phyloP scores from a whole-genome alignment of 2,888 invertebrate species.

The Bugula neritina region DNA sequence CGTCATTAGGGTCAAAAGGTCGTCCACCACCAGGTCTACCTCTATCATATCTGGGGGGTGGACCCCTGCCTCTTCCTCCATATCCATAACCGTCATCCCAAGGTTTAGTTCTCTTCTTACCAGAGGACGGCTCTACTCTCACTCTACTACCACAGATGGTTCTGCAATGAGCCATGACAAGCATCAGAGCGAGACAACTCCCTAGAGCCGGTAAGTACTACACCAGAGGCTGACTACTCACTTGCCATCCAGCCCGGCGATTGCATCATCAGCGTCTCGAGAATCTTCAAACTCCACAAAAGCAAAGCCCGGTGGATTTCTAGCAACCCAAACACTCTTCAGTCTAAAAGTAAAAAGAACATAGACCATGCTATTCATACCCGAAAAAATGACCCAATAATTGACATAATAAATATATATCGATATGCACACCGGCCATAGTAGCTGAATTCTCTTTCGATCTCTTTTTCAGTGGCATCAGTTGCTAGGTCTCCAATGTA shows the following conservation, averaged over 20 bases:
- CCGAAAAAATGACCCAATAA: not conserved
- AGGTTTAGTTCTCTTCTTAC: conserved; percentile 7
- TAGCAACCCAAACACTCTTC: conserved; percentile 48
- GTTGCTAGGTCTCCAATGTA: conserved; percentile 38
- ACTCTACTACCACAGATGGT: conserved; percentile 17
- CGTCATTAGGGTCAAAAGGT: conserved; percentile 31
- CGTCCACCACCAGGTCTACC: conserved; percentile 27
- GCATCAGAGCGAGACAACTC: not conserved
- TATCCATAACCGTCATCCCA: not conserved
- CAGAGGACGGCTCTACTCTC: conserved; percentile 20
- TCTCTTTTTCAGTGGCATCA: conserved; percentile 35
- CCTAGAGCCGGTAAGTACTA: no score
- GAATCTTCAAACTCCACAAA: conserved; percentile 85
- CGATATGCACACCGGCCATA: conserved; percentile 33
- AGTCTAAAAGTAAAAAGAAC: conserved; percentile 29
- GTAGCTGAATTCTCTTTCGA: conserved; percentile 37
- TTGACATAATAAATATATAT: not conserved
- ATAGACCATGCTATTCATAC: not conserved
- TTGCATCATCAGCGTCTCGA: conserved; percentile 84
- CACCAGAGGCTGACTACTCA: no score
- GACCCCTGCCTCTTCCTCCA: not conserved
- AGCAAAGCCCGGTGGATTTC: conserved; percentile 63
- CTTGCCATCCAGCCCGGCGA: conserved; percentile 76
- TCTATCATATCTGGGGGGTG: not conserved
- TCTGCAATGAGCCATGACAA: not conserved